These are phyloP conservation scores for Syrrhaptes paradoxus DNA, from an alignment of 2,113 vertebrate genomes.

Conservation along the genomic window DNA sequence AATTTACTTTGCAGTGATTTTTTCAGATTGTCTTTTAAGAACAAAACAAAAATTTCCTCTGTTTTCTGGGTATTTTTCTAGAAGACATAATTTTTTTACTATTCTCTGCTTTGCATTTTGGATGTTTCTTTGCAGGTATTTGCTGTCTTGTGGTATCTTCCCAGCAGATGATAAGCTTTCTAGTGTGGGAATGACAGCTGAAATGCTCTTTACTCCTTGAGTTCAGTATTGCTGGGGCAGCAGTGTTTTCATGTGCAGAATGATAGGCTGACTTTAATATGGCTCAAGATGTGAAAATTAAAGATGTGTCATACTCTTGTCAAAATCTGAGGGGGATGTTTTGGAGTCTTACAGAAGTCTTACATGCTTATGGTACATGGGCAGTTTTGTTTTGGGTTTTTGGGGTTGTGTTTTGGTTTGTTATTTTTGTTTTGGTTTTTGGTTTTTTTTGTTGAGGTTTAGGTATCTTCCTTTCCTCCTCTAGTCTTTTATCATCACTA, in stretches of 20 bases:
- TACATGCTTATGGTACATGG: not conserved
- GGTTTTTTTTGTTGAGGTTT: not conserved
- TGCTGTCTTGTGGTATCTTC: not conserved
- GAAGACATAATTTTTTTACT: not conserved
- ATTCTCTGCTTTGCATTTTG: not conserved
- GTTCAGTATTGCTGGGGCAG: not conserved
- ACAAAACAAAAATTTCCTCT: not conserved
- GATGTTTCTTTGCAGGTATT: not conserved
- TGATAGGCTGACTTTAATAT: not conserved
- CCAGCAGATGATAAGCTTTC: not conserved
- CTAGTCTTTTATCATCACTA: not conserved
- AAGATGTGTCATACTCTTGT: not conserved
- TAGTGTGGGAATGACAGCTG: not conserved
- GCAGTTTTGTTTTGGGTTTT: not conserved
- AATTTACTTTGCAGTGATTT: not conserved
- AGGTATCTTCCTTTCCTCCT: not conserved
- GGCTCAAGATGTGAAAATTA: not conserved
- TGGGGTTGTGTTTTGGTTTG: not conserved
- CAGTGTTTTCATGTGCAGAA: not conserved
- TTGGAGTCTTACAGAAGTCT: not conserved
- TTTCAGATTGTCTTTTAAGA: not conserved
- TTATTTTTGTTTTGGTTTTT: not conserved
- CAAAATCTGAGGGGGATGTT: not conserved
- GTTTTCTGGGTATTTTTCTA: not conserved
- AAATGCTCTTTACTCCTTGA: not conserved